Conservation (phyloP, 2,113 vertebrate species). For the Oceanodroma tethys region DNA sequence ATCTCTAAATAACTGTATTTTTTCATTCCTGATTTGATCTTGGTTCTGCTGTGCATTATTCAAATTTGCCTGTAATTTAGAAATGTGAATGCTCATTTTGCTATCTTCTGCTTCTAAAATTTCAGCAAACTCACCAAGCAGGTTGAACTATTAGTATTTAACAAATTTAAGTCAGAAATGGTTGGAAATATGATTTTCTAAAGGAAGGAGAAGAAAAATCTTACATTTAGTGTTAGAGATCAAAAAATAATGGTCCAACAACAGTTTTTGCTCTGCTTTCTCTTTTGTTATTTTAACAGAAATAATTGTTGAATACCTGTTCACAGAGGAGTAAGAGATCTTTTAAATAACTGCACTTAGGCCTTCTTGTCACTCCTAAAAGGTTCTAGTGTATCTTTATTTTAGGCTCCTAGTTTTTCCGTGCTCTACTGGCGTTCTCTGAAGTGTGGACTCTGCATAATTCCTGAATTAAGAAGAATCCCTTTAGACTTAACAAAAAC, state of each 20-base stretch:
- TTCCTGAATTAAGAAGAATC: constrained; percentile 22
- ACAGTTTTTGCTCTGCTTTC: neutral
- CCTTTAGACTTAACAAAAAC: constrained; percentile 27
- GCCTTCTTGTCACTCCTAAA: neutral
- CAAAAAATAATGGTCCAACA: neutral
- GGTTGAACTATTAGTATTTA: neutral
- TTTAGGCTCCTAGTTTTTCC: constrained; percentile 23
- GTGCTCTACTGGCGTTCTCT: neutral
- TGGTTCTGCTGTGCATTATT: neutral
- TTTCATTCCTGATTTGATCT: neutral
- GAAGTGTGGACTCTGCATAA: neutral
- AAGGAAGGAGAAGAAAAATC: neutral
- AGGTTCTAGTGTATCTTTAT: constrained; percentile 5
- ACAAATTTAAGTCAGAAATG: neutral
- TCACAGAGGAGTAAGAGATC: neutral
- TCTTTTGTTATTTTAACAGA: neutral
- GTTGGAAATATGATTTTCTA: neutral
- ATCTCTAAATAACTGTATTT: neutral
- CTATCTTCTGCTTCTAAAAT: neutral
- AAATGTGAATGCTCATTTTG: neutral
- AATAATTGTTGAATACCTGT: neutral
- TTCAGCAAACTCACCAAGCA: neutral
- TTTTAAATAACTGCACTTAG: neutral
- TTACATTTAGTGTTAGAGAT: neutral
- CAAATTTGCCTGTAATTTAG: neutral